Conservation (phyloP, 2,888 invertebrate genomes). For the Synanthedon andrenaeformis region DNA sequence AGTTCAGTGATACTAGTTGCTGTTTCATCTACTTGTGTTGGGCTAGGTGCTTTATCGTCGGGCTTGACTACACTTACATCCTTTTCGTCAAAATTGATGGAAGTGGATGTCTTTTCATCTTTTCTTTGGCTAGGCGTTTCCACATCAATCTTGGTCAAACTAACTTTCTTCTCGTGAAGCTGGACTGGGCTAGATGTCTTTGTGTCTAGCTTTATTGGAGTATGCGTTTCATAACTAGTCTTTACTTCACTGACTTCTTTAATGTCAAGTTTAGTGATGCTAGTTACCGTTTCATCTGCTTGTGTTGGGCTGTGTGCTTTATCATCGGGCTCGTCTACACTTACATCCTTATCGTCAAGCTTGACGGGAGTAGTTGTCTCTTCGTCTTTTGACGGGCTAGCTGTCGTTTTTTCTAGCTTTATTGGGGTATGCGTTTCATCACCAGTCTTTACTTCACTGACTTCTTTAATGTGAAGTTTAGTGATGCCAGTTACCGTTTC, state of each 20-base stretch:
- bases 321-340: not conserved
- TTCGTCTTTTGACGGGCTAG: not conserved
- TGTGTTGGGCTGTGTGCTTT: slow-evolving; percentile 1
- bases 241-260: too few relatives aligned
- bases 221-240: too few relatives aligned
- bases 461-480: not conserved
- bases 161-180: not conserved
- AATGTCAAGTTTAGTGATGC: not conserved
- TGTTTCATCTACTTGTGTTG: not conserved
- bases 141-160: not conserved
- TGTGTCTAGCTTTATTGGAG: too few relatives aligned
- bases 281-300: not conserved
- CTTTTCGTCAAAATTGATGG: slow-evolving; percentile 1
- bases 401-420: not conserved
- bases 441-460: not conserved
- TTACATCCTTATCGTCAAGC: not conserved
- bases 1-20: too few relatives aligned
- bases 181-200: not conserved
- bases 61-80: not conserved
- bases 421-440: not conserved
- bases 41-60: slow-evolving; percentile 2
- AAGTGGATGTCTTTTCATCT: slow-evolving; percentile 1
- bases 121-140: slow-evolving; percentile 2
- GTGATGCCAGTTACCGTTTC: not conserved
- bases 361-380: not conserved